These are phyloP conservation scores for Carollia perspicillata DNA, from an alignment of 2,113 vertebrate genomes.

Conservation along the genomic window DNA sequence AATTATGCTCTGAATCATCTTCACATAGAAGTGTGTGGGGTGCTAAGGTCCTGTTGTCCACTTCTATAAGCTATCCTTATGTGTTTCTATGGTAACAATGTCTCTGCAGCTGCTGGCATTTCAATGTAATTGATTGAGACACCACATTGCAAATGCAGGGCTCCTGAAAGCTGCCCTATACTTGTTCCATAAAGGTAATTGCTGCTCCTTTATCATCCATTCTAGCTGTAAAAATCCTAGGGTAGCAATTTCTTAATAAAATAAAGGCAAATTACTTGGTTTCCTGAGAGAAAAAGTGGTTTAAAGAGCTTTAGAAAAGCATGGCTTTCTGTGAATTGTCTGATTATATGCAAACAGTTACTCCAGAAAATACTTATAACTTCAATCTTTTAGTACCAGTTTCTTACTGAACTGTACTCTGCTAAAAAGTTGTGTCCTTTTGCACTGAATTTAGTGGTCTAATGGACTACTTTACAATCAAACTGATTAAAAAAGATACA, in stretches of 20 bases:
- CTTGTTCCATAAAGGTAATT: conserved; percentile 53
- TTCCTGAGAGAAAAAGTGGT: not conserved
- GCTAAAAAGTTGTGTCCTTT: not conserved
- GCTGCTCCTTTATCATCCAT: conserved; percentile 48
- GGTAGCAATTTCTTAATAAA: conserved; percentile 35
- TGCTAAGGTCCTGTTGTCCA: conserved; percentile 52
- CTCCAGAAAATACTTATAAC: conserved; percentile 26
- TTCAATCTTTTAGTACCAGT: not conserved
- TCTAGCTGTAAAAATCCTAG: conserved; percentile 11
- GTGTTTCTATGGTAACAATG: conserved; percentile 62
- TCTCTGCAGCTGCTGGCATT: conserved; percentile 69
- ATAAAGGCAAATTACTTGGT: not conserved
- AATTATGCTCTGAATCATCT: conserved; percentile 43
- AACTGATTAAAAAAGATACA: not conserved
- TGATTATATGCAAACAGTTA: conserved; percentile 20
- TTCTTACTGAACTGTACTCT: not conserved
- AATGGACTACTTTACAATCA: not conserved
- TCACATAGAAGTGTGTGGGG: conserved; percentile 20
- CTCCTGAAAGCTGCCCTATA: conserved; percentile 29
- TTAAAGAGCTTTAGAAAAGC: not conserved
- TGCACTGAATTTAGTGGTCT: not conserved
- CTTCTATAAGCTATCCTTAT: conserved; percentile 57
- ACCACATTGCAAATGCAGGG: conserved; percentile 25
- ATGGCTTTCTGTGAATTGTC: conserved; percentile 2
- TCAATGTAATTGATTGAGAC: conserved; percentile 67